These are phyloP conservation scores for Eupeodes latifasciatus DNA, from an alignment of 2,888 invertebrate species.

Conservation along the genomic window DNA sequence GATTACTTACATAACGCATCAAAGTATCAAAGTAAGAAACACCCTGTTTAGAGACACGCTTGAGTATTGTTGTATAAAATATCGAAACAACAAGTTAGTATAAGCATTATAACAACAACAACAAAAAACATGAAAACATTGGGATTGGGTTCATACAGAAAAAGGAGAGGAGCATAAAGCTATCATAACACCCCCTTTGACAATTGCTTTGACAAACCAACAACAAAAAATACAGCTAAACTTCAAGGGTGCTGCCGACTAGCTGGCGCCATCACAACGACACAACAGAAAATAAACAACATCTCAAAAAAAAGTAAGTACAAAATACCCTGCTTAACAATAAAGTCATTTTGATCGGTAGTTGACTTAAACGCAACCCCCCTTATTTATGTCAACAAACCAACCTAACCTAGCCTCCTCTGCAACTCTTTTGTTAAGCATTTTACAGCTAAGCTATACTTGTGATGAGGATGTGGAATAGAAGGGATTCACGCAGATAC, in stretches of 20 bases:
- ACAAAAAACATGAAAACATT: conserved; percentile 3
- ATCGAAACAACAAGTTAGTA: conserved; percentile 23
- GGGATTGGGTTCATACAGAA: background rate
- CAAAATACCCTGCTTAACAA: conserved; percentile 58
- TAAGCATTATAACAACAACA: background rate
- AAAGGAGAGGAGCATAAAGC: background rate
- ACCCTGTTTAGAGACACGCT: background rate
- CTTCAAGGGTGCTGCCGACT: conserved; percentile 59
- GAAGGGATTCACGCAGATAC: background rate
- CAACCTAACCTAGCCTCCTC: no score
- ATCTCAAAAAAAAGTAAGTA: background rate
- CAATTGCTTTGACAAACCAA: background rate
- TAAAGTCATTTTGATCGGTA: conserved; percentile 71
- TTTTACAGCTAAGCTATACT: background rate
- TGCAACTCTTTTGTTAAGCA: background rate
- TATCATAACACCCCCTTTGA: conserved; percentile 28
- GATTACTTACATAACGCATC: background rate
- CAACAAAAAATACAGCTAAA: background rate
- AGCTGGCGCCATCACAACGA: conserved; percentile 61
- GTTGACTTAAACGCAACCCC: conserved; percentile 50
- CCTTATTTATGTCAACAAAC: conserved; percentile 9
- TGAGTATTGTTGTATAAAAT: background rate
- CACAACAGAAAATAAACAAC: conserved; percentile 1
- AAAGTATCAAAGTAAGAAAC: background rate
- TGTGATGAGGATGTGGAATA: background rate